Base-by-base conservation (phyloP, 2,888 invertebrate species). In the Pristionchus exspectatus region DNA sequence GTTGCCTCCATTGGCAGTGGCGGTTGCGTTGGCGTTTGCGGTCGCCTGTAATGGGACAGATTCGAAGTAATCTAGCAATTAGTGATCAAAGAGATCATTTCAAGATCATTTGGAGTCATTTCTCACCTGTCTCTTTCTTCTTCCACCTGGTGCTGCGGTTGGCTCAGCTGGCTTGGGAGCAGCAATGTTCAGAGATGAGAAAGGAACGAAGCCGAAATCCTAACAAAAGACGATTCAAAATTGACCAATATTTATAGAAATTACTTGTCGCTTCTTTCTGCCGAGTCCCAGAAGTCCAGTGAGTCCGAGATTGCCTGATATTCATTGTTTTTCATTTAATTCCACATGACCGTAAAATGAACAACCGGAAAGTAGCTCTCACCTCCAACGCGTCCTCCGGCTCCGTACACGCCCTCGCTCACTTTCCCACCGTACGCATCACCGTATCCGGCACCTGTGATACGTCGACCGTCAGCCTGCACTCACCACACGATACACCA, bases 391-490 rank as follows among this genome's bases (percentile, higher is more conserved):
- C 69, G 69, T 33, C 69, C 69, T 69, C 69, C 69, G 18, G 30
- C 69, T 30, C 69, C 69, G 27, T 69, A 69, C 69, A 69, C 69
- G 30, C 69, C 69, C 3, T 69, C 69, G 69, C 69, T 69, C 30
- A 69, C 69, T 5, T 69, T 69, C 30, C 69, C 69, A 21, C 69
- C 69, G 16, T 69, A 69, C 16, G 69, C 69, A 69, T 69, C 69
- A 69, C 69, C 69, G 30, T 69, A 69, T 9, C 69, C 69, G 30
- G 69, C 69, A 14, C 69, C 69, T 69, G 69, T 16, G 33, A 69
- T 33, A 69, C 69, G 69, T 69, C 69, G 30, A 69, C 30, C 14
- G 27, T 16, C 0, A 10, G 30, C 30, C 0, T 69, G 69, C 69
- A 69, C 69, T 69, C 69, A 18, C 27, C 14, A 18, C 69, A 69